Percentiles rank a stretch among this genome's conserved stretches.
phyloP scores from a whole-genome alignment of 1,140 invertebrate species.

The Calliphora vicina region DNA sequence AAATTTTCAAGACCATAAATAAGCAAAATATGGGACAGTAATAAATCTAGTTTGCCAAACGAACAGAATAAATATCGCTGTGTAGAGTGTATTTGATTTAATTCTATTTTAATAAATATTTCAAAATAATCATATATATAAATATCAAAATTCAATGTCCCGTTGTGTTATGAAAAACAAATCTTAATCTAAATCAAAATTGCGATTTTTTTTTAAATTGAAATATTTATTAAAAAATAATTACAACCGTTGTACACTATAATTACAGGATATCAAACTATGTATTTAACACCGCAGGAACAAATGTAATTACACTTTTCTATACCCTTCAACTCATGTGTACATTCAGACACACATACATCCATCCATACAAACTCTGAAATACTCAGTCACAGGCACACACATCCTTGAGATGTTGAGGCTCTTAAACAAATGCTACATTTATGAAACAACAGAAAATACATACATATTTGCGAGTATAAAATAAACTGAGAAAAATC shows the following conservation, averaged over 20 bases:
- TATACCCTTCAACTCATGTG: not conserved
- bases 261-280: slow-evolving; percentile 35
- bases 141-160: not conserved
- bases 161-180: not conserved
- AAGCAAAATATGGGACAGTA: too few relatives aligned
- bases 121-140: not conserved
- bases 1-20: too few relatives aligned
- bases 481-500: too few relatives aligned
- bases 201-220: not conserved
- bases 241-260: slow-evolving; percentile 19
- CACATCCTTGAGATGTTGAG: slow-evolving; percentile 23
- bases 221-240: slow-evolving; percentile 19
- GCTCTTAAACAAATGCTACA: slow-evolving; percentile 34
- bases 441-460: slow-evolving; percentile 19
- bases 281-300: slow-evolving; percentile 31
- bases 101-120: too few relatives aligned
- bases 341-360: too few relatives aligned
- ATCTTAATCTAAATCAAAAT: not conserved
- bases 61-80: too few relatives aligned
- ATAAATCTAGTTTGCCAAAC: too few relatives aligned
- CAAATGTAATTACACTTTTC: slow-evolving; percentile 30
- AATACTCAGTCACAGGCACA: too few relatives aligned
- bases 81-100: too few relatives aligned
- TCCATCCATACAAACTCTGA: too few relatives aligned
- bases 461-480: too few relatives aligned